A percentile compares a stretch with the other conserved stretches of the same genome.
These are phyloP conservation scores for Tiaroga cobitis DNA, from an alignment of 2,797 vertebrate species.

Conservation along the genomic window DNA sequence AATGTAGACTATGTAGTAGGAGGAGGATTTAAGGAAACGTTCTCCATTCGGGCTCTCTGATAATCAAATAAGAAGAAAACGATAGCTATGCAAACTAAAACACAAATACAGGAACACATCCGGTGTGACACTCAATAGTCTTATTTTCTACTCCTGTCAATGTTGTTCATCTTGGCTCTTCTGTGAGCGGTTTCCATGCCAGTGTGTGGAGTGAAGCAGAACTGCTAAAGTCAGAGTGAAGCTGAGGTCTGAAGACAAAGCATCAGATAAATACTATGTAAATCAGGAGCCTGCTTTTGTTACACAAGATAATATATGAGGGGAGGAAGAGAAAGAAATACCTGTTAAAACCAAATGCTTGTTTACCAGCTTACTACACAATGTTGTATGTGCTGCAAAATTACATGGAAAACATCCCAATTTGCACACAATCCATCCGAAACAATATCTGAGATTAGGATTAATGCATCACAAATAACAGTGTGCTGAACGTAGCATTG, in stretches of 20 bases:
- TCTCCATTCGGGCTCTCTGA: conserved; percentile 17
- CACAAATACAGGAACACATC: background rate
- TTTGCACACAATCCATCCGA: background rate
- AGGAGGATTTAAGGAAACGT: conserved; percentile 61
- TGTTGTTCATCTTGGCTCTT: conserved; percentile 11
- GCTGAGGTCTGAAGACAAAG: conserved; percentile 16
- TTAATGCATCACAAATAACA: background rate
- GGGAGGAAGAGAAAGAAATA: background rate
- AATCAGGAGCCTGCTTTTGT: conserved; percentile 49
- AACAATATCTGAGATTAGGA: background rate
- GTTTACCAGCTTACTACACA: background rate
- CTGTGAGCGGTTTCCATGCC: conserved; percentile 42
- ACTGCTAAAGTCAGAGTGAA: conserved; percentile 37
- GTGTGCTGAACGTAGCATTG: background rate
- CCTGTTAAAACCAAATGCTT: background rate
- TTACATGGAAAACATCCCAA: background rate
- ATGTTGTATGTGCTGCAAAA: background rate
- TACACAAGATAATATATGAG: conserved; percentile 34
- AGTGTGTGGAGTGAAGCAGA: conserved; percentile 30
- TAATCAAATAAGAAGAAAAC: conserved; percentile 27
- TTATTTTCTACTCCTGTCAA: background rate
- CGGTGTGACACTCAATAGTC: background rate
- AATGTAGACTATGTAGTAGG: conserved; percentile 46
- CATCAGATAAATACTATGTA: conserved; percentile 47
- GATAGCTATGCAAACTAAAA: conserved; percentile 11